A percentile compares a stretch with the other conserved stretches of the same genome.
phyloP scores from a whole-genome alignment of 2,888 invertebrate species.

The Apantesis nais region DNA sequence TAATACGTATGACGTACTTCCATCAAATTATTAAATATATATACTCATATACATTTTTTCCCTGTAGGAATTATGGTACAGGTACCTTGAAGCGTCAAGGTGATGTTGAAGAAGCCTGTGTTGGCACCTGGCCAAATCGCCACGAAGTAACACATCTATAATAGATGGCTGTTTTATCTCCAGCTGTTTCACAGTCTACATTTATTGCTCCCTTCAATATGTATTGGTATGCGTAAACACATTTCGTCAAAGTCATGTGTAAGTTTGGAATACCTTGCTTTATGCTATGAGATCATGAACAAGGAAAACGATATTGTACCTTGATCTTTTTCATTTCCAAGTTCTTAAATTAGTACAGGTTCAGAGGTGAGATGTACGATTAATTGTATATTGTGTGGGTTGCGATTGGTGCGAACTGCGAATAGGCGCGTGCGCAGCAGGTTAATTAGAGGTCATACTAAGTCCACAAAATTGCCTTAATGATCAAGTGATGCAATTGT shows the following conservation, averaged over 20 bases:
- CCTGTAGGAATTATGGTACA: constrained; percentile 9
- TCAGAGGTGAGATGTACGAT: constrained; percentile 30
- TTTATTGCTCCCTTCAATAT: constrained; percentile 31
- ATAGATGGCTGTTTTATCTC: constrained; percentile 30
- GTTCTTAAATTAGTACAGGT: constrained; percentile 38
- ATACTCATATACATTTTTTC: neutral
- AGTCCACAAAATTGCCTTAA: constrained; percentile 36
- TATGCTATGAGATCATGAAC: neutral
- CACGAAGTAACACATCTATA: constrained; percentile 22
- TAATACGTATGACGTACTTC: too few species aligned
- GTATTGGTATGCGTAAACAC: constrained; percentile 31
- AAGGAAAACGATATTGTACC: constrained; percentile 3
- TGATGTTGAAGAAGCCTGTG: constrained; percentile 26
- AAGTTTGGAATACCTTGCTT: neutral
- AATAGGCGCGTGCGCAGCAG: constrained; percentile 19
- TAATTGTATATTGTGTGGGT: constrained; percentile 34
- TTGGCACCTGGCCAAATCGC: constrained; percentile 40
- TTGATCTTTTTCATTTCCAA: constrained; percentile 39
- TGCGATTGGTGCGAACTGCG: constrained; percentile 25
- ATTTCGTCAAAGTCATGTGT: constrained; percentile 12
- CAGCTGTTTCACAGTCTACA: constrained; percentile 26
- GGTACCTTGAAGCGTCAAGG: constrained; percentile 36
- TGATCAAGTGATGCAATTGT: constrained; percentile 37
- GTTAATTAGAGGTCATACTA: constrained; percentile 26
- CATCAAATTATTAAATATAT: neutral